Evolutionary conservation across 2,113 vertebrate genomes (phyloP), one percentile per base, ranked within the genome.

Genomic region (Trichechus manatus): DNA sequence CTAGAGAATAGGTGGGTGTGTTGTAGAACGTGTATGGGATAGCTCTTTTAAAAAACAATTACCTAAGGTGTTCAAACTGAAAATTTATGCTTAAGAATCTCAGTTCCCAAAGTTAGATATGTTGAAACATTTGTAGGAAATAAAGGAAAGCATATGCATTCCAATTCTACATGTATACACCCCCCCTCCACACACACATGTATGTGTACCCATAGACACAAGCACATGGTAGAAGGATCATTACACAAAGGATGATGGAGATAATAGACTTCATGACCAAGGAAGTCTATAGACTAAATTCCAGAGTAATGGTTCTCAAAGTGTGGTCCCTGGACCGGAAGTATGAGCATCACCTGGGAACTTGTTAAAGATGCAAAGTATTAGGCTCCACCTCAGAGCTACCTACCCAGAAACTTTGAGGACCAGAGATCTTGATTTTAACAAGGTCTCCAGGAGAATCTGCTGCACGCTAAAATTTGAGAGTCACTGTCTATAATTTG

Each of bases 171-270:
- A 36, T 79, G 56, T 50, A 36, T 61, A 31, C 5, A 25, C 47
- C 47, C 6, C 7, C 10, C 7, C 47, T 9, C 39, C 39, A 81
- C 10, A 17, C 4, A 64, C 22, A n/a, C 5, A 4, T 6, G 70
- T 56, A 3, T 23, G 20, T 14, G 10, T 1, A 66, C 29, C 15
- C 1, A 72, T 14, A 44, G 4, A 39, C 0, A 14, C 2, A 5
- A 31, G 13, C 9, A 5, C 2, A 2, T 9, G 5, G 19, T 13
- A 0, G 7, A 53, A 44, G 0, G 17, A 5, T 66, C 61, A 31
- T 29, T 47, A 39, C n/a, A 31, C 0, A 2, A 0, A 22, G 29
- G 23, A 29, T 19, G 5, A 2, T 81, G n/a, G 25, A 77, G 64
- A 9, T 27, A 9, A 42, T 53, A 89, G 72, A 9, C 31, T 56